These are phyloP conservation scores for Holothuria glaberrima DNA, from an alignment of 35 echinoderm and acorn worm genomes.

Conservation along the genomic window DNA sequence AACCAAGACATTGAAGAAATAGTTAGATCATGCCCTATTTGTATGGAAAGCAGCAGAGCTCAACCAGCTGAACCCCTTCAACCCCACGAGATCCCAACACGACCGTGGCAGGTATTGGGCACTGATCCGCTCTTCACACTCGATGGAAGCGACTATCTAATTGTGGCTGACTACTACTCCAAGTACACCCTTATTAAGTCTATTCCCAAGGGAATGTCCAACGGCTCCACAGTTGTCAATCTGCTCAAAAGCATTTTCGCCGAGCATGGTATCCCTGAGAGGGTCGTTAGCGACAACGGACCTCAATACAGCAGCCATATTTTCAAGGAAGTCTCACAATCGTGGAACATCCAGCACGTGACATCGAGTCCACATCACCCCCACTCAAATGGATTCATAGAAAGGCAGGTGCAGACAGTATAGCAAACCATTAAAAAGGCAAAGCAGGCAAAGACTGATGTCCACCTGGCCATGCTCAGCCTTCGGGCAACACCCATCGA, in stretches of 20 bases:
- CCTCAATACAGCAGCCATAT: conserved; percentile 57
- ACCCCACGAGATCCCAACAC: conserved; percentile 67
- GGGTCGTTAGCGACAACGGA: conserved; percentile 75
- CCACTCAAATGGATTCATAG: conserved; percentile 62
- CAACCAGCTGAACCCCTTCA: conserved; percentile 64
- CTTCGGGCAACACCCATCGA: conserved; percentile 57
- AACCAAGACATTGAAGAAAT: conserved; percentile 66
- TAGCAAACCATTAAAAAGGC: conserved; percentile 63
- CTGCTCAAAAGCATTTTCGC: conserved; percentile 63
- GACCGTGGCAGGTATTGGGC: conserved; percentile 67
- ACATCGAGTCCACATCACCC: conserved; percentile 74
- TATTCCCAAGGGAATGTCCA: conserved; percentile 30
- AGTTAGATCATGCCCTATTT: conserved; percentile 53
- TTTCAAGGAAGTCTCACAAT: conserved; percentile 54
- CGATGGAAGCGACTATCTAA: conserved; percentile 48
- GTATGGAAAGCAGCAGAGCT: conserved; percentile 41
- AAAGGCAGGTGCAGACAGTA: conserved; percentile 33
- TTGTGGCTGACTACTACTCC: conserved; percentile 76
- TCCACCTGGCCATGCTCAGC: conserved; percentile 1
- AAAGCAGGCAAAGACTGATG: conserved; percentile 20
- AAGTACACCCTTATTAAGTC: conserved; percentile 55
- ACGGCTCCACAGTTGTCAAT: conserved; percentile 53
- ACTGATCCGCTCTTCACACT: conserved; percentile 76
- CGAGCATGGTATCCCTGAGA: conserved; percentile 78
- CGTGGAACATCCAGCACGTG: conserved; percentile 56